These are phyloP conservation scores for Nasonia giraulti DNA, from an alignment of 1,140 invertebrate species.

Conservation along the genomic window DNA sequence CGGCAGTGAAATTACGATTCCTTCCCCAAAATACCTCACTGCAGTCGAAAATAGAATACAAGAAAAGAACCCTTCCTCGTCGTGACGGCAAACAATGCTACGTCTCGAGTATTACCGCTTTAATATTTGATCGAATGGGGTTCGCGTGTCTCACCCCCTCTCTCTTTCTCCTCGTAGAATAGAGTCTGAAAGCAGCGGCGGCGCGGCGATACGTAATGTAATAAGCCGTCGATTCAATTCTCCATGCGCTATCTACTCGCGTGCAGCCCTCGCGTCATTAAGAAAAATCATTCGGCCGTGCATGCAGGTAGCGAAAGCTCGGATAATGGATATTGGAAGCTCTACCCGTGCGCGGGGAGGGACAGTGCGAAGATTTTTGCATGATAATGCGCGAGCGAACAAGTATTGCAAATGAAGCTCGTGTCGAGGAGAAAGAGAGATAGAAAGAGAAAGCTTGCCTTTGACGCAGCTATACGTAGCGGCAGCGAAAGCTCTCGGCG, in stretches of 20 bases:
- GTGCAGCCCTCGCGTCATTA: conserved; percentile 26
- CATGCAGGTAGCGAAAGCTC: background rate
- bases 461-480: background rate
- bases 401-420: conserved; percentile 16
- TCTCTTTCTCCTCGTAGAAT: background rate
- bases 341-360: background rate
- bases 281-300: conserved; percentile 29
- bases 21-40: background rate
- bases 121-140: conserved; percentile 36
- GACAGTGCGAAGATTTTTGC: conserved; percentile 20
- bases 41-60: background rate
- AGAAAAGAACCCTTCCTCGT: conserved; percentile 24
- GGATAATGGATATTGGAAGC: conserved; percentile 41
- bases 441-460: background rate
- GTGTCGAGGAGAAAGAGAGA: background rate
- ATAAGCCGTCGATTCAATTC: conserved; percentile 9
- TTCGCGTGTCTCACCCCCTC: background rate
- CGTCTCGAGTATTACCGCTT: background rate
- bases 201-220: conserved; percentile 13
- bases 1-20: conserved; percentile 17
- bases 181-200: background rate
- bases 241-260: conserved; percentile 35
- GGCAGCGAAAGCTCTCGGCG: background rate
- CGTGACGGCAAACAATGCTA: background rate
- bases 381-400: conserved; percentile 16